A percentile compares a stretch with the other conserved stretches of the same genome.
Conservation (phyloP, 2,113 vertebrate genomes). For the Psittacus erithacus region DNA sequence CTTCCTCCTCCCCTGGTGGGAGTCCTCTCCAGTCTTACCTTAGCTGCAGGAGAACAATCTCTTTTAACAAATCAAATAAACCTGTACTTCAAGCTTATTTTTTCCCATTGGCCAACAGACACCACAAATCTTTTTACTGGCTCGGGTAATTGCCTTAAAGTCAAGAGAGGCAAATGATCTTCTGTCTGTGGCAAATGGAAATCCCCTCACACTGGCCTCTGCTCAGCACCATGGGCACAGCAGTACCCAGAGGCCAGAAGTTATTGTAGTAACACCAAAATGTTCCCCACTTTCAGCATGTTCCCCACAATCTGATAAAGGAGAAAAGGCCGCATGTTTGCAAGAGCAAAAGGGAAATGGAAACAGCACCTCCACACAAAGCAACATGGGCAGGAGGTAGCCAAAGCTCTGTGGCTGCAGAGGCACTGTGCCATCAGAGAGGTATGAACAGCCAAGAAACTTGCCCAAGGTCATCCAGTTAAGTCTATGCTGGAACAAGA, state of each 20-base stretch:
- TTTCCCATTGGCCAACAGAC: neutral
- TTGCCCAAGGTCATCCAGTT: neutral
- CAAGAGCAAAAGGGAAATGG: neutral
- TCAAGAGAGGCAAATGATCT: neutral
- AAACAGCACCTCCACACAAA: neutral
- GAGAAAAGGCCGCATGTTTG: neutral
- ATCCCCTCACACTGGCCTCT: neutral
- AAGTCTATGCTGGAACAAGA: neutral
- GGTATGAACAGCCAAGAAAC: neutral
- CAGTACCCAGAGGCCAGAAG: neutral
- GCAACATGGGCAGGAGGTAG: neutral
- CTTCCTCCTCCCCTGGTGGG: neutral
- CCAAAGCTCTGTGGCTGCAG: neutral
- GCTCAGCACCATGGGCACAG: neutral
- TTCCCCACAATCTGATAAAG: neutral
- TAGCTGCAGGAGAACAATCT: neutral
- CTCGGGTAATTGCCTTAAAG: neutral
- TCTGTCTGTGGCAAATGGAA: constrained; percentile 40
- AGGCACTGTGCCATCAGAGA: neutral
- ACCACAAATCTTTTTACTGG: neutral
- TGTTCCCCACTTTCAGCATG: neutral
- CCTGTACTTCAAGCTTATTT: neutral
- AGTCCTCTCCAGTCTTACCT: neutral
- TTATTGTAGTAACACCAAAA: neutral
- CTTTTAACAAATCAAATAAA: neutral